Conservation (phyloP, 2,888 invertebrate species). For the Parapristionchus giblindavisi region DNA sequence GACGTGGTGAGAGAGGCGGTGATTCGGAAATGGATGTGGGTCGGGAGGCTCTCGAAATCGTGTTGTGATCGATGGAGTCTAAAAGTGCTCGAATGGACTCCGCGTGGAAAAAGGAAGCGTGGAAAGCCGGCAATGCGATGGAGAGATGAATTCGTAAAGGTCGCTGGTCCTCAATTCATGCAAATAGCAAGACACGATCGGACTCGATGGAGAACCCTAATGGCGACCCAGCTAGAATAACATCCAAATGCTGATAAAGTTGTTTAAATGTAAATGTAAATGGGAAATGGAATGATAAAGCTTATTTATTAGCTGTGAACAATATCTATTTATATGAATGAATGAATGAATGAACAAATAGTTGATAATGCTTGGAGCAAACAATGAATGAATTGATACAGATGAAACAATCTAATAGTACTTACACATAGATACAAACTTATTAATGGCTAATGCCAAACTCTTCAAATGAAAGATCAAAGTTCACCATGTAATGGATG, state of each 20-base stretch:
- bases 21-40: no score
- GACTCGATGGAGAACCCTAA: not conserved
- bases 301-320: slow-evolving; percentile 11
- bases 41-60: no score
- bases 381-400: slow-evolving; percentile 2
- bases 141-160: no score
- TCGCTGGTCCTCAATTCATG: no score
- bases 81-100: no score
- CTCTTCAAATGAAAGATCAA: not conserved
- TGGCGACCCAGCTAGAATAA: not conserved
- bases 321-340: not conserved
- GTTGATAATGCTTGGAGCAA: not conserved
- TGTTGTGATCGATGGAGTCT: no score
- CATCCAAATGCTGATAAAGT: not conserved
- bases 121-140: no score
- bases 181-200: no score
- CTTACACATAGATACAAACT: slow-evolving; percentile 19
- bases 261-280: not conserved
- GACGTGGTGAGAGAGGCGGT: no score
- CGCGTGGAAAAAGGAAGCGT: no score
- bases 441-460: slow-evolving; percentile 27
- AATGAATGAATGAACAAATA: slow-evolving; percentile 7
- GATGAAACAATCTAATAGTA: not conserved
- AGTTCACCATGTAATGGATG: slow-evolving; percentile 15
- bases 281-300: not conserved